A percentile compares a stretch with the other conserved stretches of the same genome.
phyloP scores from a whole-genome alignment of 1,140 invertebrate genomes.

The Liolophura sinensis region DNA sequence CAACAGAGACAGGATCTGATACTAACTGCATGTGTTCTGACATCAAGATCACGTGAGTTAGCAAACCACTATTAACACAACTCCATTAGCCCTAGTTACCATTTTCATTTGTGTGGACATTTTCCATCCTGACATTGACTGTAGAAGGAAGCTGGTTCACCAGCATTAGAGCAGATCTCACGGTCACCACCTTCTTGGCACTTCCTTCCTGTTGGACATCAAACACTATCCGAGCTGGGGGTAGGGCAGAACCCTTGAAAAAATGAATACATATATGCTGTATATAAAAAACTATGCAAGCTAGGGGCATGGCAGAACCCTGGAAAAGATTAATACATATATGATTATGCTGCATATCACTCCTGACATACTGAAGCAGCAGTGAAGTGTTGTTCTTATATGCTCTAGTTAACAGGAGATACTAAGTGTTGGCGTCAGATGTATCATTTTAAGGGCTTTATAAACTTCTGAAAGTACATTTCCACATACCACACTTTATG shows the following conservation, averaged over 20 bases:
- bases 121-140: constrained; percentile 46
- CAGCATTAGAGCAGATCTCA: constrained; percentile 85
- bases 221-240: constrained; percentile 52
- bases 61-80: not conserved
- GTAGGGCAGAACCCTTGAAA: constrained; percentile 17
- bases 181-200: constrained; percentile 92
- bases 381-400: too few species aligned
- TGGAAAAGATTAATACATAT: too few species aligned
- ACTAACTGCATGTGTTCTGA: not conserved
- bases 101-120: constrained; percentile 20
- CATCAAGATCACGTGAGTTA: not conserved
- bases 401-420: too few species aligned
- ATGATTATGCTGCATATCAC: too few species aligned
- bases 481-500: too few species aligned
- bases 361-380: too few species aligned
- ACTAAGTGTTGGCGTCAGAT: too few species aligned
- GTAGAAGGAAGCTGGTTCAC: constrained; percentile 65
- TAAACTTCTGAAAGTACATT: too few species aligned
- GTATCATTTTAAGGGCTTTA: too few species aligned
- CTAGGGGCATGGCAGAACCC: too few species aligned
- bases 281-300: not conserved
- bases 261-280: not conserved
- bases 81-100: too few species aligned
- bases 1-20: not conserved
- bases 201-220: constrained; percentile 89